These are phyloP conservation scores for Stegostoma tigrinum DNA, from an alignment of 2,113 vertebrate genomes.

Conservation along the genomic window DNA sequence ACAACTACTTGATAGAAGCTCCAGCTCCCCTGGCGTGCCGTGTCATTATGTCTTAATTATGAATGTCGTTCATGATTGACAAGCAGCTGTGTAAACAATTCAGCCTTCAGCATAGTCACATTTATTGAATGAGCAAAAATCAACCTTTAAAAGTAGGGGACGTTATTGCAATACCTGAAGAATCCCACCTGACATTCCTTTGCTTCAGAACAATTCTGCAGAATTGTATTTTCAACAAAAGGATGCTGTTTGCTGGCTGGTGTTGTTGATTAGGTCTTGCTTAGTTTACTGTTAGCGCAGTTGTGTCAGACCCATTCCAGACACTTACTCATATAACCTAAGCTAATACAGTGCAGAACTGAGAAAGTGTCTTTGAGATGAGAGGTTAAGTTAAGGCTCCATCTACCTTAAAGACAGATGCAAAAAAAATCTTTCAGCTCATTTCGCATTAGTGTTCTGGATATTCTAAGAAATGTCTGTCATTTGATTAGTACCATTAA, in stretches of 20 bases:
- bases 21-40: not conserved
- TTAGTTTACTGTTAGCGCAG: not conserved
- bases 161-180: not conserved
- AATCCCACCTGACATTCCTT: not conserved
- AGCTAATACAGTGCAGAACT: not conserved
- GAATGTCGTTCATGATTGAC: constrained; percentile 10
- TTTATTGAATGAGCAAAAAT: not conserved
- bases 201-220: not conserved
- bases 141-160: not conserved
- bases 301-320: not conserved
- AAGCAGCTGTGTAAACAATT: not conserved
- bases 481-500: not conserved
- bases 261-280: not conserved
- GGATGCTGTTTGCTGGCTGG: not conserved
- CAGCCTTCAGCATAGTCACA: not conserved
- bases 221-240: not conserved
- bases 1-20: not conserved
- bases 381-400: not conserved
- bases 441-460: not conserved
- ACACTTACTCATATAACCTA: not conserved
- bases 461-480: not conserved
- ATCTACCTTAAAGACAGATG: not conserved
- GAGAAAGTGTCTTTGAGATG: not conserved
- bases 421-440: not conserved
- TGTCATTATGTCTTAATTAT: not conserved